These are phyloP conservation scores for Nebria ingens DNA, from an alignment of 1,140 invertebrate species.

Conservation along the genomic window DNA sequence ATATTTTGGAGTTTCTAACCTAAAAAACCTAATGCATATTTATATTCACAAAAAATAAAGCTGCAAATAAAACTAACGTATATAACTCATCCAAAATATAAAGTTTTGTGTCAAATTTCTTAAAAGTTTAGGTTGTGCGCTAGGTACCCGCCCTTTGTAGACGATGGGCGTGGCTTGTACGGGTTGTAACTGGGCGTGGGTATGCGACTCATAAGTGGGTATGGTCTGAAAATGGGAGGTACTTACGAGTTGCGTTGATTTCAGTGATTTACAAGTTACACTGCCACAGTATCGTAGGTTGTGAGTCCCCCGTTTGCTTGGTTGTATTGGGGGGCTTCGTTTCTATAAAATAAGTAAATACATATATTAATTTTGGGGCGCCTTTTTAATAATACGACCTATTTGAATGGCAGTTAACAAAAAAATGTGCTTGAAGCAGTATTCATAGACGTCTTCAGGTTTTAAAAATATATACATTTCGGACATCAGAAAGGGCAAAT, in stretches of 20 bases:
- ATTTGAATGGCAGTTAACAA: no score
- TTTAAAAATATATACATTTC: no score
- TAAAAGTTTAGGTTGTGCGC: background rate
- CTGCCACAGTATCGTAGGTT: conserved; percentile 95
- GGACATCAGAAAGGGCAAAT: no score
- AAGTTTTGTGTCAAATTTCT: background rate
- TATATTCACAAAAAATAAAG: background rate
- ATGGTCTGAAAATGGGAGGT: no score
- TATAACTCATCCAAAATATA: background rate
- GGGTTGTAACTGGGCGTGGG: background rate
- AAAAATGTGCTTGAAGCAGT: no score
- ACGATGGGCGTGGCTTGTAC: background rate
- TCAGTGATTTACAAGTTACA: conserved; percentile 71
- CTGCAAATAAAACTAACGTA: background rate
- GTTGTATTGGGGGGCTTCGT: conserved; percentile 68
- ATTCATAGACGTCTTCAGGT: no score
- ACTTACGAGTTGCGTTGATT: background rate
- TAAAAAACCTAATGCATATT: background rate
- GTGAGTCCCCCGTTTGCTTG: conserved; percentile 67
- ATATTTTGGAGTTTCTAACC: background rate
- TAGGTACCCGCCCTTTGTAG: background rate
- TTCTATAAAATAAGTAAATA: conserved; percentile 47
- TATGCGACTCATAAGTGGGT: background rate
- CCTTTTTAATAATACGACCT: conserved; percentile 8
- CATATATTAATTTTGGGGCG: background rate